Base-by-base conservation (phyloP, 2,888 invertebrate species). In the Catocala fraxini region DNA sequence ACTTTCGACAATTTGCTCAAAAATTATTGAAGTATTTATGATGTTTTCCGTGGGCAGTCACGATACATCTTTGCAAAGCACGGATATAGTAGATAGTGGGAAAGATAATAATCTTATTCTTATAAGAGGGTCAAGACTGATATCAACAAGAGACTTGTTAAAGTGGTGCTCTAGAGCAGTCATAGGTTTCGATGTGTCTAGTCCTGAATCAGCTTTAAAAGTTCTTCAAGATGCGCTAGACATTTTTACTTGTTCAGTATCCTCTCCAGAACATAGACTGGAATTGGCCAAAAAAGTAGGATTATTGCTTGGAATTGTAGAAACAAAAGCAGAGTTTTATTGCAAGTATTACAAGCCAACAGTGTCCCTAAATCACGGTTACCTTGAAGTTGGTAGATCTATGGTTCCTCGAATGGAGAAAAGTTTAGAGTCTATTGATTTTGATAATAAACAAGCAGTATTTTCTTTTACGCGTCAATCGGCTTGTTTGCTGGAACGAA, bases 151-250 rank as follows among this genome's bases (percentile, higher is more conserved):
- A 75, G 99, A 99, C 94, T 95, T 99, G 52, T 96, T 99, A 73
- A 99, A 99, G 87, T 97, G 98, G 96, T 99, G 99, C 82, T 94
- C 96, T 5, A 95, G 99, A 81, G 96, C 98, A 5, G 95, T 96
- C 10, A 90, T 95, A 11, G 96, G 96, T 76, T 97, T 97, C 86
- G 95, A 97, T 65, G 96, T 97, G 0, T 95, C 96, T 0, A 97
- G 97, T 65, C 95, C 95, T 35, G 95, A 95, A 43, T 96, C 96
- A 0, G 96, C 96, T 5, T 84, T 96, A 10, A 96, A 96, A 84
- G 96, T 98, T 0, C 96, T 98, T 49, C 97, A 98, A 91, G 98
- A 99, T 88, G 98, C 98, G 0, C 95, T 98, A 25, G 99, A 99
- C 84, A 96, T 99, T 65, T 99, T 99, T 88, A 97, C 98, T 66